These are phyloP conservation scores for Platygyra sinensis DNA, from an alignment of 64 coral and sea anemone species.

Conservation along the genomic window DNA sequence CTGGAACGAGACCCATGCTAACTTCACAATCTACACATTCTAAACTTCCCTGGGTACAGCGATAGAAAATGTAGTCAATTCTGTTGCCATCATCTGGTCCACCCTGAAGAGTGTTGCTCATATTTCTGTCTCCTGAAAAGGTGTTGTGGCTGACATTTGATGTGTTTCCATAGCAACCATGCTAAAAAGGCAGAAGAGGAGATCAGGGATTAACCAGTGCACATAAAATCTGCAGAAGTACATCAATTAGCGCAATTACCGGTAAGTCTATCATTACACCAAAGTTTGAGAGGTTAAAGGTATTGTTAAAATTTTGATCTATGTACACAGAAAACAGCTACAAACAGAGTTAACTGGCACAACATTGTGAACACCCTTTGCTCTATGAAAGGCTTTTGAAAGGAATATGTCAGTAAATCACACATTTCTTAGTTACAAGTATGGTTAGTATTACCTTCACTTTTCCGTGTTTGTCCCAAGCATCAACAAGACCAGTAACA, in stretches of 20 bases:
- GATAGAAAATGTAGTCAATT: conserved; percentile 89
- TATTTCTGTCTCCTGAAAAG: conserved; percentile 20
- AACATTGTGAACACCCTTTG: too few relatives aligned
- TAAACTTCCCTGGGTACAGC: background rate
- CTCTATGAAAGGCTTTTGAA: too few relatives aligned
- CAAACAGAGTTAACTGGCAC: too few relatives aligned
- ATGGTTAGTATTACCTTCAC: conserved; percentile 3
- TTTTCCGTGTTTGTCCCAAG: conserved; percentile 67
- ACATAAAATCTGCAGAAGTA: too few relatives aligned
- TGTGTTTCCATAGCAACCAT: conserved; percentile 86
- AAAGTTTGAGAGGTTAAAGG: too few relatives aligned
- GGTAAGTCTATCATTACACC: too few relatives aligned
- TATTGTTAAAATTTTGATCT: too few relatives aligned
- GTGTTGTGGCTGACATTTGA: conserved; percentile 81
- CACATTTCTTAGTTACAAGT: too few relatives aligned
- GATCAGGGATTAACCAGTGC: too few relatives aligned
- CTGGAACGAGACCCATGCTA: conserved; percentile 80
- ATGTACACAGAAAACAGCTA: too few relatives aligned
- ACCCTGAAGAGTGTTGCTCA: conserved; percentile 9
- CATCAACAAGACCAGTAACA: conserved; percentile 71
- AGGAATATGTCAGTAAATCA: too few relatives aligned
- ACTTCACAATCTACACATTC: conserved; percentile 62
- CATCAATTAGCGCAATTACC: too few relatives aligned
- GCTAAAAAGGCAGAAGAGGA: background rate
- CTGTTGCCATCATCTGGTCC: conserved; percentile 72